Evolutionary conservation across 1,140 invertebrate genomes (phyloP), one percentile per base, ranked within the genome.

Genomic region (Eurosta solidaginis): DNA sequence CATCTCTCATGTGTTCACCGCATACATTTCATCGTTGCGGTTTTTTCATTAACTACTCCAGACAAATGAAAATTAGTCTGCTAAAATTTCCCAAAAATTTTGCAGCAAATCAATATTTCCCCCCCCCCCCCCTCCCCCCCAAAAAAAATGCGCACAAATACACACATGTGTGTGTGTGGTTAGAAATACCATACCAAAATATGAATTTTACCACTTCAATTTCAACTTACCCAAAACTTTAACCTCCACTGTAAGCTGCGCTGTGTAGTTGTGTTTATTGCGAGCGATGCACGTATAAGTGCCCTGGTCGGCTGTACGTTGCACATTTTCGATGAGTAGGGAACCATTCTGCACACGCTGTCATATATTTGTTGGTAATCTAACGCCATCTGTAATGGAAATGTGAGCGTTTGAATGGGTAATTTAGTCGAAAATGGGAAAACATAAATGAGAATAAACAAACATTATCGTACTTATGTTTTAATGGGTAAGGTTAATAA

Each of bases 281-380:
- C 87, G 88, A 0, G 92, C 93, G 7, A 89, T 90, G 82, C 93
- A 94, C 1, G 90, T 91, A 81, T 94, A 94, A 59, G 89, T 90
- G 9, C 93, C 93, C 80, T 92, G 90, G 86, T 94, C 93, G 9
- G 91, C 88, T 20, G 88, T 88, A 47, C 90, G 89, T 82, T 93
- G 92, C 10, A 94, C 91, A 77, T 91, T 91, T 50, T 91, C 89
- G 45, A 94, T 90, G 74, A 88, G 89, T 25, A 94, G 87, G 1
- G 91, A 92, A 42, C 93, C 93, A 82, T 94, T 92, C 45, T 89
- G 88, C 2, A 93, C 91, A 81, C 91, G 89, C 82, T 94, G 92
- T 82, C 92, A 89, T 86, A 93, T 91, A 84, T 93, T 93, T n/a
- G 91, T 90, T 2, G 93, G 93, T 49, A 94, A 86, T 76, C 85